Base-by-base conservation (phyloP, 2,113 vertebrate species). In the Heterochromis multidens region DNA sequence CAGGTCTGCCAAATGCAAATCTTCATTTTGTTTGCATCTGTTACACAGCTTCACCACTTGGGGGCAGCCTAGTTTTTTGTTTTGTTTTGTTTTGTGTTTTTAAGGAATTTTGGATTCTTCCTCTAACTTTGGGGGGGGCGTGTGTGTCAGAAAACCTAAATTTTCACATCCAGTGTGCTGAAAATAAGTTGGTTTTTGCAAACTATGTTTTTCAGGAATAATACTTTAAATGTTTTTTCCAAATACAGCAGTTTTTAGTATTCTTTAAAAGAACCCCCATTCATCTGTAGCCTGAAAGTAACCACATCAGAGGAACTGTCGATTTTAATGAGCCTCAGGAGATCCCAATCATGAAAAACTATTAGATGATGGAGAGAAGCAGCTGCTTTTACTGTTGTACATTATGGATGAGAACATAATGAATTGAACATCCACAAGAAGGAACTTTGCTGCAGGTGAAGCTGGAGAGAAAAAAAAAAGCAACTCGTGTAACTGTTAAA, bases 11-110 rank as follows among this genome's bases (percentile, higher is more conserved):
- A 57, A 25, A 29, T 31, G 1, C 16, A 49, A 49, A 58, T 27
- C 31, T 11, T 43, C 19, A 2, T 8, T 19, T 11, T 35, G 56
- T 81, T 81, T 33, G 40, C 27, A 5, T n/a, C 52, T 11, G 4
- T 72, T 49, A 60, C 23, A 40, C 25, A 37, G 4, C 2, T 25
- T 81, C 56, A 80, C 90, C 91, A 83, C 86, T 76, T 59, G 92
- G 86, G 86, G 86, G 89, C 87, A 91, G 33, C 57, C 21, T 57
- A 25, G 82, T 81, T 5, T 31, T 31, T 31, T 31, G 3, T 5
- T 31, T 31, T 31, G 3, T 31, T 31, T 65, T 40, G 21, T 65
- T 9, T 40, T 35, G n/a, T 88, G 35, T 81, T 82, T 85, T 76
- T 6, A 43, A n/a, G 52, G 6, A 31, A 19, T 49, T 29, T 8